phyloP scores from a whole-genome alignment of 92 coral and sea anemone genomes.

The Zoanthus sociatus region DNA sequence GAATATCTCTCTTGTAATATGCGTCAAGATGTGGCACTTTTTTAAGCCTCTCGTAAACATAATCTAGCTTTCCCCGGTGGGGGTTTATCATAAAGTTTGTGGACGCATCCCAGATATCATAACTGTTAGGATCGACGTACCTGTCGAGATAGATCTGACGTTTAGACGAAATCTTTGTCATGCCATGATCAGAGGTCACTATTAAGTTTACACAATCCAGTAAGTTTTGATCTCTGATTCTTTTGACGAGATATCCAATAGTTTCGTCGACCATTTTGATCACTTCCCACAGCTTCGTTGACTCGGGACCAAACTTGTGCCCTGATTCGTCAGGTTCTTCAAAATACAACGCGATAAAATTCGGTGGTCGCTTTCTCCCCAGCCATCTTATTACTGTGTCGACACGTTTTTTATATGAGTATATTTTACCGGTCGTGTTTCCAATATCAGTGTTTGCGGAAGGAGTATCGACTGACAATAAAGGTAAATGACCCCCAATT shows the following conservation, averaged over 20 bases:
- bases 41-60: slow-evolving; percentile 68
- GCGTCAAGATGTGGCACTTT: slow-evolving; percentile 73
- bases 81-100: slow-evolving; percentile 79
- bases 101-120: slow-evolving; percentile 87
- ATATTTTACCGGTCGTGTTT: slow-evolving; percentile 71
- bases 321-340: slow-evolving; percentile 88
- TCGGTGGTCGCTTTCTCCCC: slow-evolving; percentile 74
- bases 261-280: slow-evolving; percentile 72
- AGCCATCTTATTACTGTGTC: slow-evolving; percentile 77
- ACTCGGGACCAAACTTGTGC: slow-evolving; percentile 74
- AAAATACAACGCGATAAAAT: slow-evolving; percentile 87
- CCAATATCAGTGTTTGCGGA: slow-evolving; percentile 69
- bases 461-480: slow-evolving; percentile 60
- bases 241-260: slow-evolving; percentile 72
- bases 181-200: slow-evolving; percentile 90
- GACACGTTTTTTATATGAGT: slow-evolving; percentile 72
- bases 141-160: slow-evolving; percentile 69
- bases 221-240: slow-evolving; percentile 47
- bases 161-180: slow-evolving; percentile 78
- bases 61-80: slow-evolving; percentile 55
- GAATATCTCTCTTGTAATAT: slow-evolving; percentile 78
- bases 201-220: slow-evolving; percentile 81
- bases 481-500: slow-evolving; percentile 67
- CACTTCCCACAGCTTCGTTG: slow-evolving; percentile 62
- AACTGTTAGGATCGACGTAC: slow-evolving; percentile 66